A percentile compares a stretch with the other conserved stretches of the same genome.
These are phyloP conservation scores for Drosophila mayri DNA, from an alignment of 1,140 invertebrate species.

Conservation along the genomic window DNA sequence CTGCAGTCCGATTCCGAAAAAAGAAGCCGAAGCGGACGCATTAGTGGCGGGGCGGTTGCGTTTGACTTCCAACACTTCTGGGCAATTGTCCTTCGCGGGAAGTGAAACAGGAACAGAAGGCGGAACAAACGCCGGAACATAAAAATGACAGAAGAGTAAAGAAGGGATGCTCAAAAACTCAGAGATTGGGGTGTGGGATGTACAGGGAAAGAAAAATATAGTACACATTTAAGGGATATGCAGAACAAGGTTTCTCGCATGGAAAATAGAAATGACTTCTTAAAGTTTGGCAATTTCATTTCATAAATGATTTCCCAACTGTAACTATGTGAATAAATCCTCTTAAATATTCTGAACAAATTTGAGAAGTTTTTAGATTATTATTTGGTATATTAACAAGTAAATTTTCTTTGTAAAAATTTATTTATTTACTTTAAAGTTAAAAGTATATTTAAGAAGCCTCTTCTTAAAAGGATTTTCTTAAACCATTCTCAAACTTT, in stretches of 20 bases:
- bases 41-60: conserved; percentile 79
- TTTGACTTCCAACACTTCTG: conserved; percentile 84
- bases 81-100: conserved; percentile 72
- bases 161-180: conserved; percentile 40
- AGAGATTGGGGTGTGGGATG: not conserved
- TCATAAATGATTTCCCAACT: too few species aligned
- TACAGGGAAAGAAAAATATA: conserved; percentile 6
- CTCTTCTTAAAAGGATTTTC: too few species aligned
- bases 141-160: conserved; percentile 70
- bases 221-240: not conserved
- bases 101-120: conserved; percentile 79
- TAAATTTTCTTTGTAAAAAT: too few species aligned
- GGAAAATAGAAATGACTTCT: too few species aligned
- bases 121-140: conserved; percentile 84
- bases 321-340: too few species aligned
- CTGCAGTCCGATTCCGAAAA: conserved; percentile 37
- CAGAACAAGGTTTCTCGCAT: not conserved
- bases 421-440: too few species aligned
- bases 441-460: too few species aligned
- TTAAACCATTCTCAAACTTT: too few species aligned
- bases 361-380: too few species aligned
- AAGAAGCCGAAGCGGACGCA: conserved; percentile 59
- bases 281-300: too few species aligned
- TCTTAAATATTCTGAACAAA: too few species aligned
- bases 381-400: too few species aligned